phyloP scores from a whole-genome alignment of 2,797 vertebrate species.

The Cygnus olor region DNA sequence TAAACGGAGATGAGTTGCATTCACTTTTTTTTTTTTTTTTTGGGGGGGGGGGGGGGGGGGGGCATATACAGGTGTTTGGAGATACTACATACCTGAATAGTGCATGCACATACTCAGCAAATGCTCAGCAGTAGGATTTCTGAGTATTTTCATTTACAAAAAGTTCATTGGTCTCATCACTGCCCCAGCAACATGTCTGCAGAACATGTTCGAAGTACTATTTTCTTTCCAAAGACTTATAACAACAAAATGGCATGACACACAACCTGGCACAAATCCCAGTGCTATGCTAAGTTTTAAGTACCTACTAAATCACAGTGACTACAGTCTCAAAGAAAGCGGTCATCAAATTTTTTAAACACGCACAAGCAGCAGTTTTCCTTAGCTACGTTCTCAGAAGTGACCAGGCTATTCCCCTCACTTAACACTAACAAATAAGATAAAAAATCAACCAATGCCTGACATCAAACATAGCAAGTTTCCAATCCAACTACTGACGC shows the following conservation, averaged over 20 bases:
- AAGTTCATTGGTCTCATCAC: not conserved
- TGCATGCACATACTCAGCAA: not conserved
- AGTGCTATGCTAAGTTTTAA: not conserved
- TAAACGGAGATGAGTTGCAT: not conserved
- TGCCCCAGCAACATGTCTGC: not conserved
- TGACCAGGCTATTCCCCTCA: not conserved
- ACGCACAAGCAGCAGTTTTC: not conserved
- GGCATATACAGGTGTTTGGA: not conserved
- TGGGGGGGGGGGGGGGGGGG: not conserved
- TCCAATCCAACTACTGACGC: not conserved
- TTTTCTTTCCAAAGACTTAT: not conserved
- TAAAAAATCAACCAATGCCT: not conserved
- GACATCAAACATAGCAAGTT: not conserved
- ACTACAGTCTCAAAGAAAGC: not conserved
- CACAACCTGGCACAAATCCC: not conserved
- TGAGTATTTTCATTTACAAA: not conserved
- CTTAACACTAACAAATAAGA: not conserved
- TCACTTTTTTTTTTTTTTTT: not conserved
- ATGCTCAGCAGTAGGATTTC: not conserved
- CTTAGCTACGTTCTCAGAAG: not conserved
- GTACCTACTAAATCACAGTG: conserved; percentile 6
- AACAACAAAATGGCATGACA: not conserved
- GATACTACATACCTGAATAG: not conserved
- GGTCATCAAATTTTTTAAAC: not conserved
- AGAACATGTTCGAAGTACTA: not conserved